Base-by-base conservation (phyloP, 2,888 invertebrate species). In the Spilosoma lubricipeda region DNA sequence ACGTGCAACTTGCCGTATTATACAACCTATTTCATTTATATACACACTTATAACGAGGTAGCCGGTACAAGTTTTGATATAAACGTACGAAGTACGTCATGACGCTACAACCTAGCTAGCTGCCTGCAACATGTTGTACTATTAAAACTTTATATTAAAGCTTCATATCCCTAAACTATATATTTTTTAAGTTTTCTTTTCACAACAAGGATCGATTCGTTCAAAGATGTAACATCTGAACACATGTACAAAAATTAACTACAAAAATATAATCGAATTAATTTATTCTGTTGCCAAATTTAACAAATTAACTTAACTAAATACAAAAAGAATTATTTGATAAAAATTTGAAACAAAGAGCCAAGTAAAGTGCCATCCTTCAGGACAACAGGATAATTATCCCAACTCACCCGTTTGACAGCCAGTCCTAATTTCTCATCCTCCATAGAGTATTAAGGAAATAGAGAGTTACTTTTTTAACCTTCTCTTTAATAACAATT, bases 1-100 rank as follows among this genome's bases (percentile, higher is more conserved):
- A 42, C 48, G 64, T 67, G 67, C 73, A 73, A 74, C 73, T 56
- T 78, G 69, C 64, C 73, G 67, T 72, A 67, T 27, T 70, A 63
- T 27, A 56, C 7, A 27, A 56, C 73, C 15, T 48, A 8, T 42
- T 71, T 20, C 67, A 67, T 59, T 63, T 27, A 70, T 23, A 39
- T 63, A 56, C 36, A 52, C n/a, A n/a, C n/a, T 30, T 3, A 42
- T 67, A 67, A 67, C 67, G 27, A 67, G 30, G 18, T 18, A 30
- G 30, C 30, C 30, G 30, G 63, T 8, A 63, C 27, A 59, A 30
- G 59, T 59, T 59, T 59, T 27, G 30, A 59, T 30, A 59, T 59
- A 30, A 30, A 59, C 59, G 27, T 59, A 15, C 30, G 27, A 30
- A 27, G 27, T 59, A 30, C 5, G 30, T 59, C 27, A 30, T 30